These are phyloP conservation scores for Chrysemys picta DNA, from an alignment of 2,113 vertebrate genomes.

Conservation along the genomic window DNA sequence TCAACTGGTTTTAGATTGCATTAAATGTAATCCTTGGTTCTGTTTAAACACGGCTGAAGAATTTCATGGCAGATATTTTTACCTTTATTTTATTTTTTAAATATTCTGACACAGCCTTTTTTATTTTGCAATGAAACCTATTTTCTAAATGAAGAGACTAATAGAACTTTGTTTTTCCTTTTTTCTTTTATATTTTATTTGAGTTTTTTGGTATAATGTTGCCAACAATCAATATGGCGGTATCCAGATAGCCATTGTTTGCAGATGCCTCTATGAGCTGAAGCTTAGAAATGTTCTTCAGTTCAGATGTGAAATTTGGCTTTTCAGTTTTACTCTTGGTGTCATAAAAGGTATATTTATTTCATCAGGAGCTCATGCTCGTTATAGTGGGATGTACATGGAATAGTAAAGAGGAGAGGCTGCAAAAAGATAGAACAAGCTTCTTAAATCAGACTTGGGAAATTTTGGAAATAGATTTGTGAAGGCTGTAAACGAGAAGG, in stretches of 20 bases:
- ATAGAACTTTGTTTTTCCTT: slow-evolving; percentile 33
- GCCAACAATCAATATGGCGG: slow-evolving; percentile 51
- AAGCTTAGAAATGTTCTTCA: slow-evolving; percentile 44
- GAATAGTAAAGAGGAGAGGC: slow-evolving; percentile 64
- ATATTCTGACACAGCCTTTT: slow-evolving; percentile 21
- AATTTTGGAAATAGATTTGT: slow-evolving; percentile 55
- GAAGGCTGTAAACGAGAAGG: slow-evolving; percentile 65
- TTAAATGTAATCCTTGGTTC: slow-evolving; percentile 55
- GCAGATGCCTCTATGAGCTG: slow-evolving; percentile 13
- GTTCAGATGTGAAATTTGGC: slow-evolving; percentile 67
- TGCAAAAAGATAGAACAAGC: background rate
- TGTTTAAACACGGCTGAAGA: slow-evolving; percentile 48
- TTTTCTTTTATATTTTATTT: slow-evolving; percentile 69
- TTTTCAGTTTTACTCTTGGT: slow-evolving; percentile 56
- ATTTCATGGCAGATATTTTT: slow-evolving; percentile 71
- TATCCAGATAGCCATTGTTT: slow-evolving; percentile 76
- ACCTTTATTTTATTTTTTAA: slow-evolving; percentile 25
- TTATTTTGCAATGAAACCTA: slow-evolving; percentile 25
- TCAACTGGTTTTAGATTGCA: slow-evolving; percentile 20
- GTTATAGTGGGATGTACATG: slow-evolving; percentile 38
- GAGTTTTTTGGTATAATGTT: slow-evolving; percentile 63
- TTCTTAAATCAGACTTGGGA: slow-evolving; percentile 40
- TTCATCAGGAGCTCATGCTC: slow-evolving; percentile 67
- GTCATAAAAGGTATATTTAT: slow-evolving; percentile 58
- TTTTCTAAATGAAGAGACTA: slow-evolving; percentile 78